Base-by-base conservation (phyloP, 2,797 vertebrate species). In the Hydrocynus forskahlii region DNA sequence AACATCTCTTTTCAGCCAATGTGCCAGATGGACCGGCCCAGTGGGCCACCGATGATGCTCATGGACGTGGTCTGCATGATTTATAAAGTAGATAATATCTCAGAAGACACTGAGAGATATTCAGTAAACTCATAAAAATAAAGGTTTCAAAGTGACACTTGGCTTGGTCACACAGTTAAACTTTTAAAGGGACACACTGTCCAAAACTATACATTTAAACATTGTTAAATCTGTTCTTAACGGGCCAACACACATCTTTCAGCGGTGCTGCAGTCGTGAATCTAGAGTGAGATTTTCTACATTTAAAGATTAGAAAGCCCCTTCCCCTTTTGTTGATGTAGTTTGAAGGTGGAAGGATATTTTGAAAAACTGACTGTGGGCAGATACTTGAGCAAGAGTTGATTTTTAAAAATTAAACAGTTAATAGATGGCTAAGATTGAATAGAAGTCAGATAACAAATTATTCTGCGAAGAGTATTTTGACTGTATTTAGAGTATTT, bases 1-100 rank as follows among this genome's bases (percentile, higher is more conserved):
- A 29, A 68, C 52, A 52, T 70, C 57, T 80, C 63, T 70, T 70
- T 80, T 76, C 70, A 76, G 23, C 72, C 25, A 71, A 55, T 68
- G 45, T 45, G 50, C 16, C 21, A 62, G 38, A 25, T 77, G 55
- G 29, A 64, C 76, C 12, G 19, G 25, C 25, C 45, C 8, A 6
- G 21, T 29, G 23, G 69, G 23, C 14, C 17, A 35, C 14, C 48
- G 67, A 5, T 38, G 43, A 48, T 48, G 35, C 25, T 60, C 59
- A 17, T 13, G 17, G 50, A 10, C 9, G 21, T 72, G 23, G 16
- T 72, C 14, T 54, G 50, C 23, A 70, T 13, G 10, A 48, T 13
- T 50, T 70, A 21, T 21, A 16, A 19, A 50, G 21, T 67, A 10
- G 23, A 23, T 48, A 70, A 48, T 48, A 50, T 50, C 45, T 70